Evolutionary conservation across 2,113 vertebrate genomes (phyloP).

Genomic region (Rhizomys pruinosus): DNA sequence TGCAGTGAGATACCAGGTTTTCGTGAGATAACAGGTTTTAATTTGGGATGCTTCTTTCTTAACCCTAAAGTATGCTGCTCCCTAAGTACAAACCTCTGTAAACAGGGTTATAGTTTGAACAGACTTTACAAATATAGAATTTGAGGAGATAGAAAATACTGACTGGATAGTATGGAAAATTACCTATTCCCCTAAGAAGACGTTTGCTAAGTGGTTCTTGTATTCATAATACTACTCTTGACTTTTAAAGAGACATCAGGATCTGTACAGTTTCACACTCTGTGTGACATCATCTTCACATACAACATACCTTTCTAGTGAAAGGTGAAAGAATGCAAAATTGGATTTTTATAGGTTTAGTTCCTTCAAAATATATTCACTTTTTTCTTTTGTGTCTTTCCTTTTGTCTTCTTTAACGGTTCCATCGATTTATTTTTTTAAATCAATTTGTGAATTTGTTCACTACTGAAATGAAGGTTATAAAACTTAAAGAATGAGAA

Average conservation of each 20-base stretch:
- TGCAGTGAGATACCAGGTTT: not conserved
- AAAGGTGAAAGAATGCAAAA: slow-evolving; percentile 29
- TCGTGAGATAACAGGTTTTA: slow-evolving; percentile 4
- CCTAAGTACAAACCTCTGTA: slow-evolving; percentile 12
- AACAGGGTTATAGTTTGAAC: not conserved
- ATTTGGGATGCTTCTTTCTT: not conserved
- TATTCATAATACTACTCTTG: slow-evolving; percentile 39
- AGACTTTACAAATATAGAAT: not conserved
- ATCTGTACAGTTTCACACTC: not conserved
- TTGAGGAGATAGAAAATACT: not conserved
- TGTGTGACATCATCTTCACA: not conserved
- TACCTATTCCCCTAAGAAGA: not conserved
- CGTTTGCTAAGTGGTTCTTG: slow-evolving; percentile 26
- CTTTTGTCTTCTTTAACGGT: slow-evolving; percentile 49
- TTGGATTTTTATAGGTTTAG: not conserved
- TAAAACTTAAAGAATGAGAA: not conserved
- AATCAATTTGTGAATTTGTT: slow-evolving; percentile 7
- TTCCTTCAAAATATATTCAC: slow-evolving; percentile 47
- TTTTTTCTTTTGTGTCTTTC: slow-evolving; percentile 25
- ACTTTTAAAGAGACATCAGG: slow-evolving; percentile 56
- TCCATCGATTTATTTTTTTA: slow-evolving; percentile 8
- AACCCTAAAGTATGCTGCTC: slow-evolving; percentile 21
- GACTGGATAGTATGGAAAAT: not conserved
- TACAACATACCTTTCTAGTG: not conserved
- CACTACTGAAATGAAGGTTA: slow-evolving; percentile 27